phyloP scores from a whole-genome alignment of 2,113 vertebrate species.

The Acanthisitta chloris region DNA sequence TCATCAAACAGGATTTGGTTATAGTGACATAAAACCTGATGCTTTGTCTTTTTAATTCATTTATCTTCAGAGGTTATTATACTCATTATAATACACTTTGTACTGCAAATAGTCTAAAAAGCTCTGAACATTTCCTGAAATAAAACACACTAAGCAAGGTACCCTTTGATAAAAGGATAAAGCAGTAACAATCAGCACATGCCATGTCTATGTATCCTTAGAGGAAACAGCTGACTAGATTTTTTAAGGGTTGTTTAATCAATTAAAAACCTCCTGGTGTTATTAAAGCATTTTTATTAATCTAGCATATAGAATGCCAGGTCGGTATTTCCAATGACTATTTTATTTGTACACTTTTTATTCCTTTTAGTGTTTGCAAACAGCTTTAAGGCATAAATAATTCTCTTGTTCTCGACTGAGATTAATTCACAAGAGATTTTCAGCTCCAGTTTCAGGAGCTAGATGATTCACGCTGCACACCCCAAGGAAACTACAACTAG shows the following conservation, averaged over 20 bases:
- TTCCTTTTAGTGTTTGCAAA: neutral
- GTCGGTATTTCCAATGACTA: neutral
- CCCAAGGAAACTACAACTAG: neutral
- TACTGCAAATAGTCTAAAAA: neutral
- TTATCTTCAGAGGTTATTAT: neutral
- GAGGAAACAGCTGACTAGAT: neutral
- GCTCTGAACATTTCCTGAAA: neutral
- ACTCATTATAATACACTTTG: neutral
- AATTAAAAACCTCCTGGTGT: neutral
- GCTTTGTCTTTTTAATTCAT: neutral
- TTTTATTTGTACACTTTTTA: neutral
- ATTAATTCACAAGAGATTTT: neutral
- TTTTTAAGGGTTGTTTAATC: neutral
- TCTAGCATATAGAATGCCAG: neutral
- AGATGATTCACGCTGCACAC: neutral
- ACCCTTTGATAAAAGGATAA: neutral
- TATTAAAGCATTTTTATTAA: neutral
- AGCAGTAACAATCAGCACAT: neutral
- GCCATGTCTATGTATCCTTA: neutral
- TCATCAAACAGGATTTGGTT: neutral
- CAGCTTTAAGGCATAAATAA: fast-evolving
- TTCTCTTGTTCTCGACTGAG: neutral
- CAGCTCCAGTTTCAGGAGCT: neutral
- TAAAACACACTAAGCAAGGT: neutral
- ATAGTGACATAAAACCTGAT: neutral